These are phyloP conservation scores for Callosobruchus maculatus DNA, from an alignment of 2,888 invertebrate genomes.

Conservation along the genomic window DNA sequence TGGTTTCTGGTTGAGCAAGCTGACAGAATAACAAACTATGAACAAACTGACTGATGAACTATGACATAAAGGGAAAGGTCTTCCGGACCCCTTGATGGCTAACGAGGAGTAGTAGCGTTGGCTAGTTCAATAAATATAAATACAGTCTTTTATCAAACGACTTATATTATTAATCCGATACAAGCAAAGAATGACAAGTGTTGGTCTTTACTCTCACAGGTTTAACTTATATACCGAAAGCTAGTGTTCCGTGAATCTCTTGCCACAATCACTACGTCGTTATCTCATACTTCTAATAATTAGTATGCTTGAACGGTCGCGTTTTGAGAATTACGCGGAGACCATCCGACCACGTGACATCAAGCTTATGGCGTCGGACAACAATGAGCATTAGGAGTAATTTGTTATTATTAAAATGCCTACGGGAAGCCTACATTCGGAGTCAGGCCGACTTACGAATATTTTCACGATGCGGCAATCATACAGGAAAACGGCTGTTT, in stretches of 20 bases:
- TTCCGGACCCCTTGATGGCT: too few relatives aligned
- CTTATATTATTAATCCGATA: too few relatives aligned
- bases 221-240: background rate
- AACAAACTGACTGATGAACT: too few relatives aligned
- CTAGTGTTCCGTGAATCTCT: background rate
- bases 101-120: too few relatives aligned
- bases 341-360: background rate
- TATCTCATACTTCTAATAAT: background rate
- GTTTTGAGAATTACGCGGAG: background rate
- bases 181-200: too few relatives aligned
- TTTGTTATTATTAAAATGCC: background rate
- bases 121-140: too few relatives aligned
- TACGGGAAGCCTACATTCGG: background rate
- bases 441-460: background rate
- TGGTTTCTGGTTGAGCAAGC: too few relatives aligned
- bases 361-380: background rate
- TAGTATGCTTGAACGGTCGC: background rate
- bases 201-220: background rate
- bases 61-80: too few relatives aligned
- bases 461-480: background rate
- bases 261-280: background rate
- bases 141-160: too few relatives aligned
- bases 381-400: background rate
- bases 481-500: background rate
- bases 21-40: too few relatives aligned